Evolutionary conservation across 2,113 vertebrate genomes (phyloP).

Genomic region (Strix aluco): DNA sequence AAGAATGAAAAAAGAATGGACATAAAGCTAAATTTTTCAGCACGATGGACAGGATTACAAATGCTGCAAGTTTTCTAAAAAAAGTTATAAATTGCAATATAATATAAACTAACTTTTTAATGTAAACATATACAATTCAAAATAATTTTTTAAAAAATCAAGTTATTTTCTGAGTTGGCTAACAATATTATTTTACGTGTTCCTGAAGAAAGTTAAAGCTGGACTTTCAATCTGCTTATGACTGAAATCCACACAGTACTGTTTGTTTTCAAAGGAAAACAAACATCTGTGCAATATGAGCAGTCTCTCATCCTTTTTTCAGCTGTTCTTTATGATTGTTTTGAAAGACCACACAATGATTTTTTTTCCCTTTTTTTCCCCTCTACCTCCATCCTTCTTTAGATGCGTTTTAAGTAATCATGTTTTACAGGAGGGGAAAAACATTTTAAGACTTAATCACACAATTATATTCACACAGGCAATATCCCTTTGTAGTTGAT

Average conservation of each 20-base stretch:
- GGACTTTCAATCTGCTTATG: neutral
- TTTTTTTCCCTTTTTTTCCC: fast-evolving
- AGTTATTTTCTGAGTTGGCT: neutral
- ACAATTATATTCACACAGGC: neutral
- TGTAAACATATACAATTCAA: neutral
- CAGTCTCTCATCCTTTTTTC: neutral
- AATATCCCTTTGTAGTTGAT: neutral
- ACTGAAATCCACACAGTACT: neutral
- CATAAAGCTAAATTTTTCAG: neutral
- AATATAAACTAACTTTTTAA: neutral
- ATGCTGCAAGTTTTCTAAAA: neutral
- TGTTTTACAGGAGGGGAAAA: neutral
- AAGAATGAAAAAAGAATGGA: neutral
- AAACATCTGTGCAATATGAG: neutral
- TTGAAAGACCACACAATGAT: neutral
- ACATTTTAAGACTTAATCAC: neutral
- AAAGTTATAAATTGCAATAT: neutral
- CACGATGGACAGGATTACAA: neutral
- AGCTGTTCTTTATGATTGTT: neutral
- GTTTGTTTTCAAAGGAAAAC: neutral
- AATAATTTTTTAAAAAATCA: neutral
- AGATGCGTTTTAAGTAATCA: neutral
- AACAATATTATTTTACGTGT: neutral
- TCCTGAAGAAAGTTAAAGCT: neutral
- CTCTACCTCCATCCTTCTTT: neutral